These are phyloP conservation scores for Microcebus ravelobensis DNA, from an alignment of 2,113 vertebrate species.

Conservation along the genomic window DNA sequence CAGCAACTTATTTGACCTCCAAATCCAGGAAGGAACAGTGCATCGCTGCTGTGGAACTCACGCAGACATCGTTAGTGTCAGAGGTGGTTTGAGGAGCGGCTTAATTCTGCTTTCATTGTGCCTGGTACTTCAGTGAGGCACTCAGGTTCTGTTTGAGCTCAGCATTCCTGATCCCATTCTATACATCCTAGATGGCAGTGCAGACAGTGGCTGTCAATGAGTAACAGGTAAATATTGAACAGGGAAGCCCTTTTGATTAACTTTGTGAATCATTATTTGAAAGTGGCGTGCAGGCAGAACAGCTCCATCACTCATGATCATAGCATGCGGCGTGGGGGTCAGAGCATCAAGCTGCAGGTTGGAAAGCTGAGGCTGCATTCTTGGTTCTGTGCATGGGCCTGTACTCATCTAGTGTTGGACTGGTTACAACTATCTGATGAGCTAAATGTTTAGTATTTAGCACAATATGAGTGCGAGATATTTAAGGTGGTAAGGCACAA, in stretches of 20 bases:
- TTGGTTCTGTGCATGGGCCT: neutral
- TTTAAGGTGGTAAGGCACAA: neutral
- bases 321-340: neutral
- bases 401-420: neutral
- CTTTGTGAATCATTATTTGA: constrained; percentile 67
- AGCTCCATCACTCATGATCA: constrained; percentile 52
- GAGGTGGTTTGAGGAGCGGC: constrained; percentile 39
- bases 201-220: constrained; percentile 62
- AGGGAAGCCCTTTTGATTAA: constrained; percentile 69
- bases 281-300: neutral
- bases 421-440: neutral
- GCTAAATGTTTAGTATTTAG: neutral
- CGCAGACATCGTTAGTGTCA: neutral
- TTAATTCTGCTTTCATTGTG: constrained; percentile 60
- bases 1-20: constrained; percentile 57
- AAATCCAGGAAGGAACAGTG: neutral
- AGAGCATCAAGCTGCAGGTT: neutral
- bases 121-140: constrained; percentile 37
- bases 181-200: constrained; percentile 40
- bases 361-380: neutral
- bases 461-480: neutral
- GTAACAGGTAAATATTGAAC: constrained; percentile 80
- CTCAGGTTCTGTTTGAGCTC: constrained; percentile 68
- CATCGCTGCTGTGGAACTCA: neutral
- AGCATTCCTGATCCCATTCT: constrained; percentile 54